Percentiles rank a stretch among this genome's conserved stretches.
phyloP scores from a whole-genome alignment of 1,140 invertebrate species.

The Drosophila sp. region DNA sequence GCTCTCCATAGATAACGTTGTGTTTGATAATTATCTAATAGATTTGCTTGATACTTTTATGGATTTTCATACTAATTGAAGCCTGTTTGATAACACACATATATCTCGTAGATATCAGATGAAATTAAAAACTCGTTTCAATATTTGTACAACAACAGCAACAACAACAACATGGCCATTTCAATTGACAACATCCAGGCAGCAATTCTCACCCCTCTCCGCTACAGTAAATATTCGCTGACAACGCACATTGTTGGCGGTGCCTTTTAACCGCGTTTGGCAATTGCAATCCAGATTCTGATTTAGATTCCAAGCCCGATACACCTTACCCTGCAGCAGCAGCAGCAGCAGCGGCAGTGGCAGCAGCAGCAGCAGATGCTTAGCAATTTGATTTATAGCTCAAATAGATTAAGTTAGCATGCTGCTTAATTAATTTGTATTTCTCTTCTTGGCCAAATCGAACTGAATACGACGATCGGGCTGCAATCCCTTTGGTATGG shows the following conservation, averaged over 20 bases:
- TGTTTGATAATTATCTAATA: slow-evolving; percentile 31
- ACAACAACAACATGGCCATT: not conserved
- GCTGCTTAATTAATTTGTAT: slow-evolving; percentile 81
- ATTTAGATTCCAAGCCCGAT: not conserved
- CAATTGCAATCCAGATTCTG: slow-evolving; percentile 30
- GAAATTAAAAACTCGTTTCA: not conserved
- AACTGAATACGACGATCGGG: slow-evolving; percentile 65
- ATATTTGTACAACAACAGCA: not conserved
- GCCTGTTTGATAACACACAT: not conserved
- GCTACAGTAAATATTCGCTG: slow-evolving; percentile 36
- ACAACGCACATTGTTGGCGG: slow-evolving; percentile 70
- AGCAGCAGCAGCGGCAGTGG: slow-evolving; percentile 1
- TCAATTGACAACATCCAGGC: slow-evolving; percentile 7
- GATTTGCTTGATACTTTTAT: slow-evolving; percentile 34
- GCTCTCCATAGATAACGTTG: slow-evolving; percentile 22
- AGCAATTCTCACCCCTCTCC: not conserved
- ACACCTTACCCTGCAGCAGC: slow-evolving; percentile 1
- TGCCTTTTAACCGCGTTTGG: slow-evolving; percentile 48
- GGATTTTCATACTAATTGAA: slow-evolving; percentile 1
- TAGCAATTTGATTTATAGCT: slow-evolving; percentile 75
- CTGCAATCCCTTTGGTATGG: not conserved
- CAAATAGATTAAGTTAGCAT: slow-evolving; percentile 78
- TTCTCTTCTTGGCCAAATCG: slow-evolving; percentile 68
- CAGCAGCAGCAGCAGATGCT: slow-evolving; percentile 28
- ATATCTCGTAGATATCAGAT: not conserved